Evolutionary conservation across 2,888 invertebrate genomes (phyloP), one percentile per base, ranked within the genome.

Genomic region (Criorhina ranunculi): DNA sequence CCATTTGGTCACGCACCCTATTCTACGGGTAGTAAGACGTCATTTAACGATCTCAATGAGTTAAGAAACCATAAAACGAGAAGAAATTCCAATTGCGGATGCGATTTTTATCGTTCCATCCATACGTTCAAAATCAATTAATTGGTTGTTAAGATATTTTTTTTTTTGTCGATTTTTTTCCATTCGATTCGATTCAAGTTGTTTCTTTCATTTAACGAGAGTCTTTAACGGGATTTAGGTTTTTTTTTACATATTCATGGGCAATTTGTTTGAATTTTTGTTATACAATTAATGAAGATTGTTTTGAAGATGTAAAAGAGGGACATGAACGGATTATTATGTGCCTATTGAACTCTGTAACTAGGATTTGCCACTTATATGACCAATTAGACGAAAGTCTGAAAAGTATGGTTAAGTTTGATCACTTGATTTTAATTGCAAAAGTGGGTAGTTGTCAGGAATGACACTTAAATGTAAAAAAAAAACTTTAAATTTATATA

Each of bases 51-150:
- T 19, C 44, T 2, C 59, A 60, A 69, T 46, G 51, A 60, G 49
- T 77, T 53, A 55, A 70, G 53, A 62, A 70, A 31, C 77, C 8
- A 77, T 77, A 69, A 77, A 77, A 77, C 5, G 9, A 62, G 19
- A 62, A 42, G 44, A 37, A 29, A 62, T 60, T 62, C 62, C 60
- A 69, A 78, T 62, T 78, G 69, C 77, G 51, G 67, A 67, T 77
- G 67, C 67, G 67, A 42, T 67, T 76, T 77, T 77, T 77, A 77
- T 77, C 53, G 67, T 15, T 46, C 33, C 19, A 60, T 15, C 77
- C 67, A 77, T 77, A 60, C 67, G 77, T 60, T 77, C 42, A 60
- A 24, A 77, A 77, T 77, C 77, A 77, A 77, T 77, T 69, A 77
- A 77, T 33, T 76, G 64, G 24, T 37, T 67, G 59, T 67, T 59